Evolutionary conservation across 1,140 invertebrate genomes (phyloP).

Genomic region (Drosophila ohnishii): DNA sequence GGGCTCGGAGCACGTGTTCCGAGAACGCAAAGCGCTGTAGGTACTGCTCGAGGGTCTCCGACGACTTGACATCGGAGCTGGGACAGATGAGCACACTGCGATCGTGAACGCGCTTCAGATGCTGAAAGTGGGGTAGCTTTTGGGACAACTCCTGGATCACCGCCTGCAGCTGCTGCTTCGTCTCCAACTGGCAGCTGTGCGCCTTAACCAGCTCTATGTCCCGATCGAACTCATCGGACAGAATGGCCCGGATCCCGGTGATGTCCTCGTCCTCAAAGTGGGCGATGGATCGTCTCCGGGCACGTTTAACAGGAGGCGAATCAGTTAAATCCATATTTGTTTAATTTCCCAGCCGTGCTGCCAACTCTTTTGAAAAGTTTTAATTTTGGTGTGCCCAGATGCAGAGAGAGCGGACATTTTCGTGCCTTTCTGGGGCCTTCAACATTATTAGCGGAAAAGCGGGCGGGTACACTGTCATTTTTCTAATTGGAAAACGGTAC

Average conservation of each 20-base stretch:
- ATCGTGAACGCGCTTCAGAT: conserved; percentile 89
- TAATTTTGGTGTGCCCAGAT: too few species aligned
- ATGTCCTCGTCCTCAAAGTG: conserved; percentile 10
- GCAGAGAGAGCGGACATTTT: too few species aligned
- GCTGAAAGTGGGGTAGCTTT: conserved; percentile 86
- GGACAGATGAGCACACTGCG: conserved; percentile 86
- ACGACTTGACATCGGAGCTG: conserved; percentile 44
- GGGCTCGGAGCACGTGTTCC: conserved; percentile 42
- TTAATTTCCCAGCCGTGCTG: too few species aligned
- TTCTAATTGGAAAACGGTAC: too few species aligned
- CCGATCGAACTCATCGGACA: conserved; percentile 84
- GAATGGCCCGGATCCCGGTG: conserved; percentile 82
- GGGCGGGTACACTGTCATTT: too few species aligned
- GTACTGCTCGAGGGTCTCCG: conserved; percentile 42
- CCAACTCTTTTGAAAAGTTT: too few species aligned
- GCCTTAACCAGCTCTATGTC: conserved; percentile 85
- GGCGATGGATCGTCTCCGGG: conserved; percentile 2
- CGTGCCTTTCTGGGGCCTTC: too few species aligned
- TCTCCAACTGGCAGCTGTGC: conserved; percentile 85
- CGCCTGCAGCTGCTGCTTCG: conserved; percentile 86
- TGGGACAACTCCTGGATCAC: conserved; percentile 86
- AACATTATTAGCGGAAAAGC: too few species aligned
- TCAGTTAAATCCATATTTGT: conserved; percentile 29
- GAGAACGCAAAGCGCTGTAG: conserved; percentile 44
- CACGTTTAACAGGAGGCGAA: conserved; percentile 50